Conservation (phyloP, 2,797 vertebrate genomes). For the Clamator glandarius region DNA sequence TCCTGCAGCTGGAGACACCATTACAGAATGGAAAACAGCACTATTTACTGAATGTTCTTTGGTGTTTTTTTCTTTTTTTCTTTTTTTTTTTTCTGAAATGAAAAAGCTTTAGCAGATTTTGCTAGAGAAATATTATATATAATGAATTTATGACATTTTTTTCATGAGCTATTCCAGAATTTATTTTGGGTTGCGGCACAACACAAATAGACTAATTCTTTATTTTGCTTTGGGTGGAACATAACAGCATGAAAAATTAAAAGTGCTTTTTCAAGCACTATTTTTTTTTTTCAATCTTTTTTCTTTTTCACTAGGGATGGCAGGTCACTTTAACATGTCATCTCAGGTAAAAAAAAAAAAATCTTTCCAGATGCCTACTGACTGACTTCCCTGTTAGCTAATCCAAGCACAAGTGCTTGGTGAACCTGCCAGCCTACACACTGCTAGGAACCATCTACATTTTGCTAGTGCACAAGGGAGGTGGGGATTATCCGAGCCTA, state of each 20-base stretch:
- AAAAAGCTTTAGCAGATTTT: not conserved
- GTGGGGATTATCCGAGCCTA: accelerated
- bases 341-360: not conserved
- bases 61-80: not conserved
- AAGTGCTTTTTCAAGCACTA: not conserved
- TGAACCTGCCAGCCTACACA: accelerated
- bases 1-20: not conserved
- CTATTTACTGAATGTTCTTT: not conserved
- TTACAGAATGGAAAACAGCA: not conserved
- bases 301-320: not conserved
- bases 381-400: not conserved
- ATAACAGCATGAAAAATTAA: not conserved
- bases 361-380: no score
- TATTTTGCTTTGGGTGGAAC: not conserved
- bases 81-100: not conserved
- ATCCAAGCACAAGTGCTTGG: accelerated
- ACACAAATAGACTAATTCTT: not conserved
- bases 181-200: not conserved
- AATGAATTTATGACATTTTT: not conserved
- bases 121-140: not conserved
- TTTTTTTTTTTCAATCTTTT: not conserved
- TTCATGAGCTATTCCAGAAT: not conserved
- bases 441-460: accelerated
- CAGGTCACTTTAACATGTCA: not conserved
- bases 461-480: not conserved